Conservation (phyloP, 2,888 invertebrate species). For the Cetonia aurata region DNA sequence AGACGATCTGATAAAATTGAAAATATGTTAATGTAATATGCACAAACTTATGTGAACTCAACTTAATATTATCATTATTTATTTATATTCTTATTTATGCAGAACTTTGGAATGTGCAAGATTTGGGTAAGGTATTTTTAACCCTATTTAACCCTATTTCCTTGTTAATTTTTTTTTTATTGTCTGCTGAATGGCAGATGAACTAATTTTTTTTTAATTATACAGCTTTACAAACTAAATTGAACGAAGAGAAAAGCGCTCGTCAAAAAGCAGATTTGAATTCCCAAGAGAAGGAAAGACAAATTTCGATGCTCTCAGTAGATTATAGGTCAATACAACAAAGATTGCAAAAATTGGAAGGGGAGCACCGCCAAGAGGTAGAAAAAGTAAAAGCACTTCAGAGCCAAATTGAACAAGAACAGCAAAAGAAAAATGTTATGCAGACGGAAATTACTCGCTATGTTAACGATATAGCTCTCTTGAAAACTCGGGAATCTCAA, state of each 20-base stretch:
- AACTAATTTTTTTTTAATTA: slow-evolving; percentile 31
- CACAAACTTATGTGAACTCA: no score
- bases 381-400: slow-evolving; percentile 88
- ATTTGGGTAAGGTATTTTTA: slow-evolving; percentile 9
- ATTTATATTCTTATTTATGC: slow-evolving; percentile 5
- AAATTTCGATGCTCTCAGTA: slow-evolving; percentile 94
- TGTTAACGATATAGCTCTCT: slow-evolving; percentile 77
- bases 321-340: slow-evolving; percentile 96
- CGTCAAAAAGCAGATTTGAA: slow-evolving; percentile 88
- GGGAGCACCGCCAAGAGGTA: slow-evolving; percentile 89
- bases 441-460: slow-evolving; percentile 85
- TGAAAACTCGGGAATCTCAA: slow-evolving; percentile 81
- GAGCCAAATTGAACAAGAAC: slow-evolving; percentile 92
- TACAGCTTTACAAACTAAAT: slow-evolving; percentile 88
- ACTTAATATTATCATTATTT: not conserved
- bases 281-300: slow-evolving; percentile 92
- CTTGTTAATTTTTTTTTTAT: no score
- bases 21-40: no score
- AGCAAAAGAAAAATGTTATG: slow-evolving; percentile 84
- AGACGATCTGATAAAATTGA: no score
- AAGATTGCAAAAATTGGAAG: slow-evolving; percentile 88
- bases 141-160: not conserved
- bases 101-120: slow-evolving; percentile 10
- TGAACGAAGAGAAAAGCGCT: slow-evolving; percentile 90
- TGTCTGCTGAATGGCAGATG: not conserved